Conservation (phyloP, 1,140 invertebrate genomes). For the Platyscapa corneri region DNA sequence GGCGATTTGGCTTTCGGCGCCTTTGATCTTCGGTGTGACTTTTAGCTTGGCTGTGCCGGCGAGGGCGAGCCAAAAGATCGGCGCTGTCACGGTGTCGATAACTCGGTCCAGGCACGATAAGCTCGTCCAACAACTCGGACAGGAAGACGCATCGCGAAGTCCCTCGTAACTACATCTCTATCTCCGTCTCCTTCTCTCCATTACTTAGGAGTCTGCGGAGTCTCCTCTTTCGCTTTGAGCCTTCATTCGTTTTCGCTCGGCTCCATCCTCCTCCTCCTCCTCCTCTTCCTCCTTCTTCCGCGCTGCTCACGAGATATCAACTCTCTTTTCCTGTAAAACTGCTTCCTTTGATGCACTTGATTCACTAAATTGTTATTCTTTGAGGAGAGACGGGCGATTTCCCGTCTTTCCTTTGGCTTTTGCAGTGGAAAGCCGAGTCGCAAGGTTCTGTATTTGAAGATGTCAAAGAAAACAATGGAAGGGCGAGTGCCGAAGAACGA, state of each 20-base stretch:
- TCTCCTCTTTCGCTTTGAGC: slow-evolving; percentile 54
- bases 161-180: not conserved
- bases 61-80: not conserved
- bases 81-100: not conserved
- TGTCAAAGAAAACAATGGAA: too few relatives aligned
- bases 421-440: not conserved
- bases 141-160: not conserved
- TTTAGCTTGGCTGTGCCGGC: slow-evolving; percentile 54
- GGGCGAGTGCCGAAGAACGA: too few relatives aligned
- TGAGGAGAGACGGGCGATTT: slow-evolving; percentile 45
- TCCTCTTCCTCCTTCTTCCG: slow-evolving; percentile 19
- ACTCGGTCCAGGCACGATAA: not conserved
- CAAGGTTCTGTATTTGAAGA: not conserved
- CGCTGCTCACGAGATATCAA: not conserved
- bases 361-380: slow-evolving; percentile 69
- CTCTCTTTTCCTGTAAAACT: slow-evolving; percentile 45
- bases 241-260: slow-evolving; percentile 14
- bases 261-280: slow-evolving; percentile 26
- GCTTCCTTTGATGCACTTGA: slow-evolving; percentile 65
- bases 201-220: slow-evolving; percentile 57
- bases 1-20: not conserved
- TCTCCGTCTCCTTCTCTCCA: slow-evolving; percentile 25
- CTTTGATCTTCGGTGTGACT: slow-evolving; percentile 66
- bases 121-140: not conserved
- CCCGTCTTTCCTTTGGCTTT: not conserved